A percentile compares a stretch with the other conserved stretches of the same genome.
phyloP scores from a whole-genome alignment of 2,113 vertebrate species.

The Plecturocebus donacophilus region DNA sequence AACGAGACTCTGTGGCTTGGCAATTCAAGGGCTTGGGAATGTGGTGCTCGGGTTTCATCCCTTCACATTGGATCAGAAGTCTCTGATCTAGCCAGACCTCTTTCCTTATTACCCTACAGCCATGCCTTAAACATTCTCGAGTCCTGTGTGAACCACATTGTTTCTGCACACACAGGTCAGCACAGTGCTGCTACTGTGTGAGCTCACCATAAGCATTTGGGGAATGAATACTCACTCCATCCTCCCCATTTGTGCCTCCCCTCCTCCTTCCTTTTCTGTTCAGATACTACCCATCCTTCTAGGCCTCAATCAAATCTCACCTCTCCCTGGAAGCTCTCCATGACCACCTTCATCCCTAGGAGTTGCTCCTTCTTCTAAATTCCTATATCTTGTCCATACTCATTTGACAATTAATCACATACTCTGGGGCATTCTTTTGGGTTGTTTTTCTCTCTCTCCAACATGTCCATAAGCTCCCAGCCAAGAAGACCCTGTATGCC shows the following conservation, averaged over 20 bases:
- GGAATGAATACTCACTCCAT: not conserved
- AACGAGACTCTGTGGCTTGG: not conserved
- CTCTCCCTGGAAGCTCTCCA: not conserved
- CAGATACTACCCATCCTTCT: too few relatives aligned
- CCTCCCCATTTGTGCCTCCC: too few relatives aligned
- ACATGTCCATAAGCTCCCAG: too few relatives aligned
- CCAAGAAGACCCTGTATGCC: too few relatives aligned
- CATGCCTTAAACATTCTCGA: not conserved
- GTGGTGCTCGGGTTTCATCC: too few relatives aligned
- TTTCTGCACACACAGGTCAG: not conserved
- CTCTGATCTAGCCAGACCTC: not conserved
- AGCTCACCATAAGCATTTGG: not conserved
- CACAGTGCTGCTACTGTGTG: not conserved
- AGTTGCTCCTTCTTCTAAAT: not conserved
- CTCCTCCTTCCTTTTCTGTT: not conserved
- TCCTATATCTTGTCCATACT: not conserved
- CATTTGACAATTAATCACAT: not conserved
- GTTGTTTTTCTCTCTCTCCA: not conserved
- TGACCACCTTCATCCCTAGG: too few relatives aligned
- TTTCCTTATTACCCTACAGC: not conserved
- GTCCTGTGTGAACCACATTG: not conserved
- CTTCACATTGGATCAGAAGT: not conserved
- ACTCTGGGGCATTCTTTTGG: not conserved
- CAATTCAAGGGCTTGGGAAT: not conserved
- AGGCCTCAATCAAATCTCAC: not conserved